phyloP scores from a whole-genome alignment of 2,113 vertebrate genomes.

The Spilogale gracilis region DNA sequence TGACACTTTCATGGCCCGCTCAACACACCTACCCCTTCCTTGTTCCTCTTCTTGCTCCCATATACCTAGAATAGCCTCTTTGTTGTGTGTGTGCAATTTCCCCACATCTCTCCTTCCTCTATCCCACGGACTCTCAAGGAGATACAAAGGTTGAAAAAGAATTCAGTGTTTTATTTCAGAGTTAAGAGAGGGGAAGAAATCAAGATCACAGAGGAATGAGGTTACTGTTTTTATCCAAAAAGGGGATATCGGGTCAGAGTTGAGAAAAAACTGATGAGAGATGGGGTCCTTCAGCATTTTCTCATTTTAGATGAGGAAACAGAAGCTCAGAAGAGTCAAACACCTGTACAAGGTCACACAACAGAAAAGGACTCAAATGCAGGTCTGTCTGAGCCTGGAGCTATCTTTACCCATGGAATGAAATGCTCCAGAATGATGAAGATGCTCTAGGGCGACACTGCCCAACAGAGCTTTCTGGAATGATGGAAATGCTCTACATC shows the following conservation, averaged over 20 bases:
- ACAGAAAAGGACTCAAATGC: background rate
- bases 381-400: background rate
- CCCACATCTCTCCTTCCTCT: slow-evolving; percentile 7
- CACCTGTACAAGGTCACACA: background rate
- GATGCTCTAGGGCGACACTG: too few relatives aligned
- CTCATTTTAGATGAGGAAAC: background rate
- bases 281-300: background rate
- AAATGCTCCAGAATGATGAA: background rate
- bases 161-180: background rate
- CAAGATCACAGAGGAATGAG: background rate
- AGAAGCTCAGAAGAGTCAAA: background rate
- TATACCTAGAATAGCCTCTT: background rate
- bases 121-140: background rate
- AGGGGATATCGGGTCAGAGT: background rate
- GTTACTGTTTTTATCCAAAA: background rate
- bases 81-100: background rate
- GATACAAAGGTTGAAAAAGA: background rate
- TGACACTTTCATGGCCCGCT: background rate
- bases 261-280: background rate
- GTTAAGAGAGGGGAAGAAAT: background rate
- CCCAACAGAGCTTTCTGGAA: background rate
- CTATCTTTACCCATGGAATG: background rate
- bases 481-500: background rate
- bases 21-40: background rate
- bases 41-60: background rate